Evolutionary conservation across 1,140 invertebrate species (phyloP), one percentile per base, ranked within the genome.

Genomic region (Venturia canescens): DNA sequence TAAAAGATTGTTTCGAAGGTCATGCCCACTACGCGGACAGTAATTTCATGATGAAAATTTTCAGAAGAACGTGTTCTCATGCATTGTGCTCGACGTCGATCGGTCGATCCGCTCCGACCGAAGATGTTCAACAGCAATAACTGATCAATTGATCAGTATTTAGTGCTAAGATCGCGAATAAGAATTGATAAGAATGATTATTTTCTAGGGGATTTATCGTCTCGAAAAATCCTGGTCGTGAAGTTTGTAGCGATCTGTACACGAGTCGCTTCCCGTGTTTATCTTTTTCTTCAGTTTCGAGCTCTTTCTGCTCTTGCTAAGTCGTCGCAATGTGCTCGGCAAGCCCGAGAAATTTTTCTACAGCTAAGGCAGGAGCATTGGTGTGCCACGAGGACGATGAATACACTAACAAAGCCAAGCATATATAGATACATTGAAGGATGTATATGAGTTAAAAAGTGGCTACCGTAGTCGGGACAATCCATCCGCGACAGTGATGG

Each of bases 401-500:
- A 23, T 23, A 70, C 31, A 70, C 67, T 18, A n/a, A 57, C 1
- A 23, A 16, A 18, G 5, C 6, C 53, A 4, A n/a, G 21, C n/a
- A 23, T 57, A 23, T 57, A 23, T n/a, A 23, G 18, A 23, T 57
- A 9, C 21, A 23, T 50, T 11, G 13, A 44, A 9, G 13, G 1
- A 72, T 34, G 29, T 34, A 26, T 72, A 23, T 26, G 29, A 27
- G 38, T 21, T 21, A 21, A 29, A 48, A 34, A 50, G n/a, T 29
- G 18, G 48, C 38, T 53, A 83, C 83, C 50, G 83, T 80, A 66
- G 82, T 84, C 82, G 85, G 76, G 60, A 80, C 63, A 83, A 69
- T 85, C 84, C 83, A 84, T 79, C 78, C 86, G 80, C 82, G 88
- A 89, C 87, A 88, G 85, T 88, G 88, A 89, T 89, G 86, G 86